Conservation (phyloP, 2,888 invertebrate species). For the Limnephilus auricula region DNA sequence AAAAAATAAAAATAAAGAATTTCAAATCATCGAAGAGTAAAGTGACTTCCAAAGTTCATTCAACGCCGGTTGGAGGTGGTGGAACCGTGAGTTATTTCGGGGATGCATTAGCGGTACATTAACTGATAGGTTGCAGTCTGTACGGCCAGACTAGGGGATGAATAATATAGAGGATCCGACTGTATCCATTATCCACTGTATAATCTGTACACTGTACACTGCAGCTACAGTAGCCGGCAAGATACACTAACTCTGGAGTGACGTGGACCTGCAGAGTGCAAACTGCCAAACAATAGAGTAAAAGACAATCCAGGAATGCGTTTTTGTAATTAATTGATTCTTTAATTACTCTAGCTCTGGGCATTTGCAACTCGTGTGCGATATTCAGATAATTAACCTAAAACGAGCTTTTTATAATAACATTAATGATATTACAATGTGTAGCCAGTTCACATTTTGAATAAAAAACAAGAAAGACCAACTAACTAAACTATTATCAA, state of each 20-base stretch:
- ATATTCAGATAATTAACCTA: background rate
- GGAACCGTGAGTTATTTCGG: background rate
- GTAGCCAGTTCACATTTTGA: too few species aligned
- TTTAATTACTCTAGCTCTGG: background rate
- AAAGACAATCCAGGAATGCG: background rate
- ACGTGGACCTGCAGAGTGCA: background rate
- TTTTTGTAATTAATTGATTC: background rate
- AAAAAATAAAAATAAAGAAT: background rate
- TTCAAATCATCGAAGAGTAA: background rate
- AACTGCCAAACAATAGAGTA: background rate
- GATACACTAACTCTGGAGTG: background rate
- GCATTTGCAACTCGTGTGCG: too few species aligned
- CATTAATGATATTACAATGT: too few species aligned
- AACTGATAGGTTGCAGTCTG: background rate
- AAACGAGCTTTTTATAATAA: background rate
- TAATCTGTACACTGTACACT: background rate
- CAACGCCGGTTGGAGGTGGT: background rate
- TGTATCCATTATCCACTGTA: background rate
- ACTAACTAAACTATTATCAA: too few species aligned
- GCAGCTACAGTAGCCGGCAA: background rate
- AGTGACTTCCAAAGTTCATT: background rate
- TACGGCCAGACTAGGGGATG: conserved; percentile 2
- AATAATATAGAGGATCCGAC: background rate
- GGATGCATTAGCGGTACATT: background rate
- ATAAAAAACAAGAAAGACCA: too few species aligned